These are phyloP conservation scores for Sinocyclocheilus anophthalmus DNA, from an alignment of 2,113 vertebrate genomes.

Conservation along the genomic window DNA sequence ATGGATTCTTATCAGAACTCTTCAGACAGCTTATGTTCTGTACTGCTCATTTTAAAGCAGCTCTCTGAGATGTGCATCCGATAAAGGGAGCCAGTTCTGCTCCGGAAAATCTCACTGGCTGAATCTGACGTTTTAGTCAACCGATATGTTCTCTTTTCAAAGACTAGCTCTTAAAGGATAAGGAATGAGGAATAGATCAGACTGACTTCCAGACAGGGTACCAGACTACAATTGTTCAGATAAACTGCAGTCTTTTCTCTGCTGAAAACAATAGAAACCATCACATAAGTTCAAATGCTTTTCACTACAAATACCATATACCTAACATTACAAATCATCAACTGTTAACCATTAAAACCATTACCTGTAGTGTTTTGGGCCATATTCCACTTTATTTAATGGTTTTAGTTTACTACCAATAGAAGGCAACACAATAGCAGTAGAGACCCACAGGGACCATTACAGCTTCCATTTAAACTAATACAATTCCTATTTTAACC, in stretches of 20 bases:
- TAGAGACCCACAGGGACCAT: no score
- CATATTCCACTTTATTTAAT: no score
- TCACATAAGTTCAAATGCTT: no score
- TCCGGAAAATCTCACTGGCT: background rate
- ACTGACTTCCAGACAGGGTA: background rate
- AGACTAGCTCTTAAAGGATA: constrained; percentile 1
- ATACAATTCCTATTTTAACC: no score
- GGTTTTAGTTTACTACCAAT: no score
- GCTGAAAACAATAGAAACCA: background rate
- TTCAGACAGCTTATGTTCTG: constrained; percentile 22
- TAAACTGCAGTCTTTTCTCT: background rate
- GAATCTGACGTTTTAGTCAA: background rate
- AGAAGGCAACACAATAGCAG: no score
- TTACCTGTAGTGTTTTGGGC: no score
- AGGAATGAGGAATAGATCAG: constrained; percentile 12
- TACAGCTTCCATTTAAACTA: no score
- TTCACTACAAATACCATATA: no score
- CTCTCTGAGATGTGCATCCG: background rate
- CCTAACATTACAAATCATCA: no score
- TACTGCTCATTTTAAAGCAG: constrained; percentile 25
- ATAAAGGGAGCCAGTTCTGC: background rate
- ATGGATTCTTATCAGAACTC: constrained; percentile 29
- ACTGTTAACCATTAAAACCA: no score
- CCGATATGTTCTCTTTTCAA: background rate
- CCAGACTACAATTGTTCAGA: constrained; percentile 3